Percentiles rank a stretch among this genome's conserved stretches.
phyloP scores from a whole-genome alignment of 2,113 vertebrate species.

The Alosa alosa region DNA sequence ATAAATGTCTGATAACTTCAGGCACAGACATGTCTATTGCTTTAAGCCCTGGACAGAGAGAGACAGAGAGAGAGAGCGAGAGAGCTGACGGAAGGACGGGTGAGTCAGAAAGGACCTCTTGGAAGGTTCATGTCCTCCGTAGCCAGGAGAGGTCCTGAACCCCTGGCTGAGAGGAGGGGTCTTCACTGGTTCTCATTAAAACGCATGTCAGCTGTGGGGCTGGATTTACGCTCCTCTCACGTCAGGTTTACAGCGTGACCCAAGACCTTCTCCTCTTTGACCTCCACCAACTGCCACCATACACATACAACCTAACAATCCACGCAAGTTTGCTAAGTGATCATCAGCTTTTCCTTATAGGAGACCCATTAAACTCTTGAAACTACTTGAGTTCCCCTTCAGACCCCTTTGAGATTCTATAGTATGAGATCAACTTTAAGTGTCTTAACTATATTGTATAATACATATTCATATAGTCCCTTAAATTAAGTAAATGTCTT shows the following conservation, averaged over 20 bases:
- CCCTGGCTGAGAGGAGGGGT: neutral
- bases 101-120: neutral
- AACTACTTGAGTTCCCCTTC: neutral
- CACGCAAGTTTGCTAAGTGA: too few relatives aligned
- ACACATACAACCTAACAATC: neutral
- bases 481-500: too few relatives aligned
- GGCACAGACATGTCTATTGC: too few relatives aligned
- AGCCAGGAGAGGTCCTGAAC: neutral
- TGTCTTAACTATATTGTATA: too few relatives aligned
- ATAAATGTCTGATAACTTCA: too few relatives aligned
- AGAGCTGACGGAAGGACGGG: neutral
- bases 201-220: neutral
- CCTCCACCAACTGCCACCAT: neutral
- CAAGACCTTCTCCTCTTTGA: neutral
- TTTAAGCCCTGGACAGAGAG: too few relatives aligned
- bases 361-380: neutral
- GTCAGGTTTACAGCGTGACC: neutral
- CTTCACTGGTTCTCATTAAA: neutral
- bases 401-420: too few relatives aligned
- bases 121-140: neutral
- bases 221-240: neutral
- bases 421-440: too few relatives aligned
- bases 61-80: too few relatives aligned
- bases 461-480: too few relatives aligned
- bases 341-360: too few relatives aligned